Conservation (phyloP, 2,888 invertebrate species). For the Anorthoa munda region DNA sequence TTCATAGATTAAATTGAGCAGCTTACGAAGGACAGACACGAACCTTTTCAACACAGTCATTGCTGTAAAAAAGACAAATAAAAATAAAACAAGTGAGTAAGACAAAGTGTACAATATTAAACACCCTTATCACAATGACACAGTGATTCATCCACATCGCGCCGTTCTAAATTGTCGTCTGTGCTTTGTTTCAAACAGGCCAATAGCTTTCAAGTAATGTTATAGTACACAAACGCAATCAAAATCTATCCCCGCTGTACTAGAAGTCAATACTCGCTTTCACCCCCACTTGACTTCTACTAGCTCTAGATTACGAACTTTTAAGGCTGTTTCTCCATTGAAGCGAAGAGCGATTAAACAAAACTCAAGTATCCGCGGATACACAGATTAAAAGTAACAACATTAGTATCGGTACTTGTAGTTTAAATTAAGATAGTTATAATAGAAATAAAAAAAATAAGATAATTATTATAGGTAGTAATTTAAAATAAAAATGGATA, state of each 20-base stretch:
- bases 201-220: background rate
- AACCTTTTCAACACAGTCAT: background rate
- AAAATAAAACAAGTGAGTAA: conserved; percentile 19
- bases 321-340: conserved; percentile 6
- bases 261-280: conserved; percentile 36
- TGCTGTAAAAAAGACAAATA: background rate
- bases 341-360: conserved; percentile 6
- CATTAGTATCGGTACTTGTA: too few species aligned
- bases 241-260: conserved; percentile 8
- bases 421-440: too few species aligned
- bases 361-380: background rate
- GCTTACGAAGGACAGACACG: too few species aligned
- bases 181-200: background rate
- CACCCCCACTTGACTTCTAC: conserved; percentile 36
- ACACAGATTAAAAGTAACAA: too few species aligned
- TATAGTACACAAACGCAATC: conserved; percentile 9
- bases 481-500: too few species aligned
- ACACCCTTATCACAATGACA: conserved; percentile 35
- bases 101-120: conserved; percentile 29
- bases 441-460: too few species aligned
- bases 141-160: conserved; percentile 24
- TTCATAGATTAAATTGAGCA: background rate
- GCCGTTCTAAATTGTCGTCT: conserved; percentile 3
- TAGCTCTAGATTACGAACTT: conserved; percentile 32
- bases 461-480: too few species aligned